phyloP scores from a whole-genome alignment of 2,113 vertebrate species.

The Abramis brama region DNA sequence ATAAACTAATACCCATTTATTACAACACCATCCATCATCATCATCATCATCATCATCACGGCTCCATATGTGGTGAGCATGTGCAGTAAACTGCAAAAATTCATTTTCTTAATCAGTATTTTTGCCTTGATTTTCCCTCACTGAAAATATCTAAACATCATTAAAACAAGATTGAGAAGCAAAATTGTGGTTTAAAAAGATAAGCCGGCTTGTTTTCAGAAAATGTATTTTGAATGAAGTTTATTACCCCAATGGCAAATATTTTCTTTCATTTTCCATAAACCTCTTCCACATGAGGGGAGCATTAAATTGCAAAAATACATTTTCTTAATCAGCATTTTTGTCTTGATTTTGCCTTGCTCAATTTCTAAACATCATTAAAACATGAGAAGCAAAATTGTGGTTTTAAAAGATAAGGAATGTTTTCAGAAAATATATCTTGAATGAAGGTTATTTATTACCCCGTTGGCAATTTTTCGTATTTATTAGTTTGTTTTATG shows the following conservation, averaged over 20 bases:
- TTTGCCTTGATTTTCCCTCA: neutral
- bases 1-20: neutral
- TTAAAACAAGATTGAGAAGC: neutral
- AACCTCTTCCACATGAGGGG: neutral
- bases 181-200: neutral
- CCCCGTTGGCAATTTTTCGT: no score
- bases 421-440: no score
- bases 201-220: neutral
- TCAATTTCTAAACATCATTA: neutral
- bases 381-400: no score
- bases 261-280: neutral
- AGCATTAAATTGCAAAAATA: neutral
- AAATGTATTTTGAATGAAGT: neutral
- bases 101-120: neutral
- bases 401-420: no score
- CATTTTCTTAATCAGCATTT: neutral
- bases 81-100: neutral
- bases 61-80: neutral
- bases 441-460: no score
- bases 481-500: no score
- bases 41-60: neutral
- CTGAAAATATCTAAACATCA: neutral
- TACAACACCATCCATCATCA: constrained; percentile 3
- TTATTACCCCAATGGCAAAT: neutral
- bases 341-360: neutral